These are phyloP conservation scores for Rhadina sibilatrix DNA, from an alignment of 2,113 vertebrate genomes.

Conservation along the genomic window DNA sequence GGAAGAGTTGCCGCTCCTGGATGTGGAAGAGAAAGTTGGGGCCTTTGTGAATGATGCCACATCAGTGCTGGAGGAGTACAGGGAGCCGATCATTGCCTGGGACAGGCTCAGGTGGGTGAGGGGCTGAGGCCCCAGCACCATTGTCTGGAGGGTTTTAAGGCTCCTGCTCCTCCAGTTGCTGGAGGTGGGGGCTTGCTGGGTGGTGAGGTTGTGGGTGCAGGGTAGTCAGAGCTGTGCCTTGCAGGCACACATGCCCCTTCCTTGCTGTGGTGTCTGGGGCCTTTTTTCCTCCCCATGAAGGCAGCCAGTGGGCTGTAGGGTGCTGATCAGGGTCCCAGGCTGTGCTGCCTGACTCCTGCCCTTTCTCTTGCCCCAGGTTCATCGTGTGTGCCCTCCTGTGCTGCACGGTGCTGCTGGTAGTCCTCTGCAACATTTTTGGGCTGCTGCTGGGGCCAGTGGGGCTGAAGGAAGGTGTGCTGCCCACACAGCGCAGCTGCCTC, in stretches of 20 bases:
- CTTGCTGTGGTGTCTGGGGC: neutral
- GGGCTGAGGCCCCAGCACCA: accelerated
- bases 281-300: neutral
- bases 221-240: neutral
- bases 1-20: neutral
- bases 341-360: neutral
- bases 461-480: slow-evolving; percentile 57
- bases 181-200: neutral
- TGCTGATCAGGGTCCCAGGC: neutral
- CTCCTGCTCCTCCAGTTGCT: neutral
- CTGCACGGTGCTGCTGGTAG: slow-evolving; percentile 79
- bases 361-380: slow-evolving; percentile 63
- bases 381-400: slow-evolving; percentile 66
- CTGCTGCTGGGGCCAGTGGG: slow-evolving; percentile 78
- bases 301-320: neutral
- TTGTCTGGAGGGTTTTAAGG: neutral
- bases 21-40: neutral
- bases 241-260: neutral
- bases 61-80: neutral
- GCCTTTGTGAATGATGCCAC: neutral
- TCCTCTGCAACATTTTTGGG: slow-evolving; percentile 78
- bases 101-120: slow-evolving; percentile 69
- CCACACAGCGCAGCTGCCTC: slow-evolving; percentile 71
- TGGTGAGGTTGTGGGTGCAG: neutral
- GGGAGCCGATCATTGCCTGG: neutral